These are phyloP conservation scores for Mastomys natalensis DNA, from an alignment of 2,113 vertebrate genomes.

Conservation along the genomic window DNA sequence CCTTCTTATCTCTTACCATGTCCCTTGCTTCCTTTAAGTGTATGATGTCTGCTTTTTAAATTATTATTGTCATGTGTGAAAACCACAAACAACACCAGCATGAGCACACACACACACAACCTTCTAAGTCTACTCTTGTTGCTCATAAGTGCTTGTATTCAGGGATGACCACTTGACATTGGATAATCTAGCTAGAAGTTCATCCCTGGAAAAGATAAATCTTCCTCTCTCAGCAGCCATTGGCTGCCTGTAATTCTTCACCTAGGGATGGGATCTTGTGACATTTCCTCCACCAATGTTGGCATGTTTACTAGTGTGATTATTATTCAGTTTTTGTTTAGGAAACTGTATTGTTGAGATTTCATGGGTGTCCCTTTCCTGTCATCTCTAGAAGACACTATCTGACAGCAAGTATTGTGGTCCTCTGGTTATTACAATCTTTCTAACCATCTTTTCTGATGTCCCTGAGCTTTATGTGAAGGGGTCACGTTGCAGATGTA, in stretches of 20 bases:
- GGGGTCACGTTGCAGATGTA: background rate
- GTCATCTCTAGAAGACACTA: background rate
- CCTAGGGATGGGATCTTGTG: background rate
- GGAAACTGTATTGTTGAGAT: background rate
- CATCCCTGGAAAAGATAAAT: no score
- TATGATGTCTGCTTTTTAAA: background rate
- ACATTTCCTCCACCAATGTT: background rate
- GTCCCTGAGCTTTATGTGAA: background rate
- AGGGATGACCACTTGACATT: background rate
- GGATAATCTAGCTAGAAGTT: background rate
- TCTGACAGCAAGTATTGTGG: background rate
- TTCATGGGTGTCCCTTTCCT: background rate
- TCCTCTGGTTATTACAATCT: background rate
- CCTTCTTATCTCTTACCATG: background rate
- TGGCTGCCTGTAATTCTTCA: background rate
- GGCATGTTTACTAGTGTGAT: background rate
- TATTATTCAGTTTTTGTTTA: background rate
- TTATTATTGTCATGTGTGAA: background rate
- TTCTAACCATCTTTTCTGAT: background rate
- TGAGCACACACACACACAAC: background rate
- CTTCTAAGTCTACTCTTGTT: background rate
- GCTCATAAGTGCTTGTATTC: background rate
- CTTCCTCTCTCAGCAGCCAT: background rate
- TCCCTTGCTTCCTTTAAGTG: no score
- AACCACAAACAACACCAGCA: background rate